Percentiles rank a stretch among this genome's conserved stretches.
Evolutionary conservation across 2,888 invertebrate genomes (phyloP).

Genomic region (Phragmatobia fuliginosa): DNA sequence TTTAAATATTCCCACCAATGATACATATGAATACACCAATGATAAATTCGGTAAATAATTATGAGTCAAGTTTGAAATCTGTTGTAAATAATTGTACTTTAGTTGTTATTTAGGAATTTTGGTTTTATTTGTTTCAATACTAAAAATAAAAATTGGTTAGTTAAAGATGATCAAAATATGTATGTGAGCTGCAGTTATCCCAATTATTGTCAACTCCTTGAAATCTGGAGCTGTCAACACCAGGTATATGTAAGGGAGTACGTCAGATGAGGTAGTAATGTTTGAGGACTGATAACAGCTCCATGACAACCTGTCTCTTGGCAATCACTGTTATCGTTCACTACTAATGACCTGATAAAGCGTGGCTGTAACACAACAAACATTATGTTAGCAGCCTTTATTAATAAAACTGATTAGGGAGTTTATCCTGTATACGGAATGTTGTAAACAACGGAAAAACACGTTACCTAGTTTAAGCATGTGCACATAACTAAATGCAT

Average conservation of each 20-base stretch:
- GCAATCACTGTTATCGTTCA: slow-evolving; percentile 4
- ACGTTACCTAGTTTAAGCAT: not conserved
- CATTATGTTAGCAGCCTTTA: not conserved
- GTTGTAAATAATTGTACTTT: too few species aligned
- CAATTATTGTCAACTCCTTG: too few species aligned
- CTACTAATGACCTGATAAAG: slow-evolving; percentile 3
- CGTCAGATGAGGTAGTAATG: not conserved
- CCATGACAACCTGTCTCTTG: slow-evolving; percentile 9
- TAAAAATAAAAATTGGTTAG: too few species aligned
- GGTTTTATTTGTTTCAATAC: too few species aligned
- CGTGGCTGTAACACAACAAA: not conserved
- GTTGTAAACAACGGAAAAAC: not conserved
- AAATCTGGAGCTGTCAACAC: not conserved
- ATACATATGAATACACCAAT: too few species aligned
- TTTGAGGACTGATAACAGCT: slow-evolving; percentile 8
- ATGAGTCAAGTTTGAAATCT: too few species aligned
- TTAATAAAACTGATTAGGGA: not conserved
- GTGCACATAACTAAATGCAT: too few species aligned
- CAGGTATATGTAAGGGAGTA: not conserved
- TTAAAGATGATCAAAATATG: not conserved
- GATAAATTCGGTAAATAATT: too few species aligned
- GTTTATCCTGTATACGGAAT: not conserved
- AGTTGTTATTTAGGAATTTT: too few species aligned
- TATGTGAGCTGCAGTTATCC: not conserved
- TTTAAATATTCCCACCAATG: too few species aligned